phyloP scores from a whole-genome alignment of 35 echinoderm and acorn worm species.

The Ptychodera flava region DNA sequence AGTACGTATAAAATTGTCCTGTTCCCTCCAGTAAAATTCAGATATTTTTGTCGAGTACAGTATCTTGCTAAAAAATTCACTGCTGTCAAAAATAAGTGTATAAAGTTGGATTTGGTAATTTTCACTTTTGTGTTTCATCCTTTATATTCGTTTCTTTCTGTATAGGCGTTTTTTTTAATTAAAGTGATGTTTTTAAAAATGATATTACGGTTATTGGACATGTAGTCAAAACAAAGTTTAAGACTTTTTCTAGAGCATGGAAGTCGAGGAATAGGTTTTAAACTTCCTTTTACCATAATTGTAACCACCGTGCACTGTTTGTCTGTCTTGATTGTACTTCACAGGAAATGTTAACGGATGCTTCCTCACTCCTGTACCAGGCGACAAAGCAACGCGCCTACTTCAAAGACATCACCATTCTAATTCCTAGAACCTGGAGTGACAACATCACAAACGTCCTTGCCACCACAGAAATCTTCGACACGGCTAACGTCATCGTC shows the following conservation, averaged over 20 bases:
- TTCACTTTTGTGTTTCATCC: no score
- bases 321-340: background rate
- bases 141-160: no score
- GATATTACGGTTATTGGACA: no score
- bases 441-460: constrained; percentile 15
- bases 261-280: background rate
- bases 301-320: background rate
- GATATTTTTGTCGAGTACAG: no score
- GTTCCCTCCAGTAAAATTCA: no score
- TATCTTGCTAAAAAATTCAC: no score
- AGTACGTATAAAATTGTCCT: no score
- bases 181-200: no score
- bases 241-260: background rate
- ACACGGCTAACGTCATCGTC: constrained; percentile 69
- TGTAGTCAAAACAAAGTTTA: background rate
- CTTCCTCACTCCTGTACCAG: constrained; percentile 51
- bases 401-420: constrained; percentile 67
- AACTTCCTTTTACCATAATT: background rate
- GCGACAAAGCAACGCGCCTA: constrained; percentile 54
- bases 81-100: no score
- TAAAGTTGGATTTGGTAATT: no score
- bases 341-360: constrained; percentile 68
- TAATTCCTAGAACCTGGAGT: constrained; percentile 67
- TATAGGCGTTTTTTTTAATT: no score
- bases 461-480: constrained; percentile 47